Evolutionary conservation across 2,113 vertebrate genomes (phyloP), one percentile per base, ranked within the genome.

Genomic region (Gavialis gangeticus): DNA sequence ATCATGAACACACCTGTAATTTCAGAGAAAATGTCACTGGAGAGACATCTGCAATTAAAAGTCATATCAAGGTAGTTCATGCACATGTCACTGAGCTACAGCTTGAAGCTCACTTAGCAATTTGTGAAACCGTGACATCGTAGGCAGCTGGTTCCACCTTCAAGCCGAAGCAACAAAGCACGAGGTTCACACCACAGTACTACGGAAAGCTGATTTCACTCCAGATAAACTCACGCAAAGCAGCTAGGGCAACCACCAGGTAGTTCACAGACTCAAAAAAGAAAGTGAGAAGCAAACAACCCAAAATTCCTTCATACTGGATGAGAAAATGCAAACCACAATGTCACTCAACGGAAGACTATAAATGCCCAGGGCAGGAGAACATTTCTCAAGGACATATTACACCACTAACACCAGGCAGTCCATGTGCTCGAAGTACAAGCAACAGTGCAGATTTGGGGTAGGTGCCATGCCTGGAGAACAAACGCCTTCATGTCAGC

Each of bases 381-480:
- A 21, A 73, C 69, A 73, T 46, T 71, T 71, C 21, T 46, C 19
- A 71, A 37, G 24, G 21, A 71, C 37, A 37, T 24, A 7, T 25
- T 13, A 73, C 30, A 71, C 67, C 34, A 34, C 22, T 71, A 71
- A 71, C 21, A 18, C 67, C 10, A 22, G 22, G 1, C 21, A 5
- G 13, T 22, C 37, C 58, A 21, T 46, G 34, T 46, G 46, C 34
- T 46, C 25, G 12, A 6, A 56, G 46, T 14, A 3, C 7, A 66
- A 59, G 11, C 28, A 56, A 54, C 67, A 25, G 62, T 25, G 9
- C 3, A 90, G 60, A 71, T 71, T 34, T 46, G 37, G 30, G 30
- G 37, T 4, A 0, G 0, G 12, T 57, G 30, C 30, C 3, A 4
- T 0, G 3, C 78, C 12, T 0, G 24, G 76, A 88, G 73, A 85